A percentile compares a stretch with the other conserved stretches of the same genome.
Evolutionary conservation across 1,140 invertebrate genomes (phyloP).

Genomic region (Popillia japonica): DNA sequence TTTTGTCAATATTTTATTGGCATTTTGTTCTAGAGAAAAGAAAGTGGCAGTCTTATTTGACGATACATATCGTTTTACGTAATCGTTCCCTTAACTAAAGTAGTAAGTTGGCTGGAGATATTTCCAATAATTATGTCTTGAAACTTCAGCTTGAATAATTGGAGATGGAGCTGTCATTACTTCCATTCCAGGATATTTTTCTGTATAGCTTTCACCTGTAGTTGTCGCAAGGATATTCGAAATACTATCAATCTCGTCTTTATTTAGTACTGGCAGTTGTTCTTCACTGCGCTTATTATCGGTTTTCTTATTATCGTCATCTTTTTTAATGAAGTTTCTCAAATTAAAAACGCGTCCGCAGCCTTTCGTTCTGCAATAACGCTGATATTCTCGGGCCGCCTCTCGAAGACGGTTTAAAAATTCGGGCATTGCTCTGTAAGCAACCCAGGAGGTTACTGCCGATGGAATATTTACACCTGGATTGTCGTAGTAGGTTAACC

Average conservation of each 20-base stretch:
- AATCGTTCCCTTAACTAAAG: constrained; percentile 22
- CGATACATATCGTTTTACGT: background rate
- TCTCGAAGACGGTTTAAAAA: constrained; percentile 54
- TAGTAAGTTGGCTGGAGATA: constrained; percentile 39
- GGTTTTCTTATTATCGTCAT: background rate
- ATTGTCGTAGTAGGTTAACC: constrained; percentile 88
- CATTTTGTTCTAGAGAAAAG: background rate
- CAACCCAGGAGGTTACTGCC: constrained; percentile 73
- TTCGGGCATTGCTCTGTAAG: constrained; percentile 61
- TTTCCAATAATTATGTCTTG: constrained; percentile 37
- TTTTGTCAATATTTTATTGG: constrained; percentile 2
- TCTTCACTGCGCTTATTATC: background rate
- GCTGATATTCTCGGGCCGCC: constrained; percentile 56
- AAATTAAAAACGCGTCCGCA: constrained; percentile 20
- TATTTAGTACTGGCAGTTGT: background rate
- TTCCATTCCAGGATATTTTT: constrained; percentile 27
- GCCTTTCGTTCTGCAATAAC: constrained; percentile 52
- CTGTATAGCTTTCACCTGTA: background rate
- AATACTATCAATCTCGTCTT: background rate
- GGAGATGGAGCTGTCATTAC: constrained; percentile 38
- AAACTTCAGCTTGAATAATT: constrained; percentile 35
- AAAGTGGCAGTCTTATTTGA: constrained; percentile 14
- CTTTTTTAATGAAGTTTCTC: constrained; percentile 3
- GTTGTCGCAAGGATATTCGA: no score
- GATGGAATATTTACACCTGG: constrained; percentile 77